Percentiles rank a stretch among this genome's conserved stretches.
These are phyloP conservation scores for Microcebus lehilahytsara DNA, from an alignment of 2,113 vertebrate genomes.

Conservation along the genomic window DNA sequence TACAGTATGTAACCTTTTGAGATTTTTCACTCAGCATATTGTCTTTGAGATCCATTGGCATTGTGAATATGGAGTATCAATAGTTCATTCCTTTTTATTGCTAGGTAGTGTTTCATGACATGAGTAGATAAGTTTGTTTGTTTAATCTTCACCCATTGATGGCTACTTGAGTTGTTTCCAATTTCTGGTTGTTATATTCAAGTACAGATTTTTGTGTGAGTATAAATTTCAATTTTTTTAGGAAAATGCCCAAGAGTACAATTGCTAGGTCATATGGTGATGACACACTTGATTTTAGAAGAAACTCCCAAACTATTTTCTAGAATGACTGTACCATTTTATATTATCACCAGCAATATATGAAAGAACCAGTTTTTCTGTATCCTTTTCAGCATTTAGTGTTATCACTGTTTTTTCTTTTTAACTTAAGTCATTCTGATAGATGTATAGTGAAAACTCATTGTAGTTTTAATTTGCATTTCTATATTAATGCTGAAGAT, in stretches of 20 bases:
- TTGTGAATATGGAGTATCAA: neutral
- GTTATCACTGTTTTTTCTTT: neutral
- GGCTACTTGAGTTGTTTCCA: neutral
- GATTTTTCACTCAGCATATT: neutral
- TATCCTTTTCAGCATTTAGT: neutral
- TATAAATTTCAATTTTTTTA: neutral
- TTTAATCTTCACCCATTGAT: neutral
- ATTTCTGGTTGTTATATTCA: neutral
- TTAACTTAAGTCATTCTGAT: neutral
- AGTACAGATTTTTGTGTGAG: neutral
- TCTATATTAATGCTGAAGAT: neutral
- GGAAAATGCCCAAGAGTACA: neutral
- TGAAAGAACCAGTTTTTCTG: neutral
- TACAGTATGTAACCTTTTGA: neutral
- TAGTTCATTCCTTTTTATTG: neutral
- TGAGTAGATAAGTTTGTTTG: neutral
- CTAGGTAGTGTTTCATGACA: neutral
- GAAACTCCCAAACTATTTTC: neutral
- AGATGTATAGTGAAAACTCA: neutral
- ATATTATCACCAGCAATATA: neutral
- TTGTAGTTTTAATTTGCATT: neutral
- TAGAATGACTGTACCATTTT: neutral
- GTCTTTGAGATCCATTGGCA: neutral
- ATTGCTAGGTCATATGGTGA: neutral
- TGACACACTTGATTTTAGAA: slow-evolving; percentile 2